Evolutionary conservation across 2,888 invertebrate species (phyloP), one percentile per base, ranked within the genome.

Genomic region (Mystacides longicornis): DNA sequence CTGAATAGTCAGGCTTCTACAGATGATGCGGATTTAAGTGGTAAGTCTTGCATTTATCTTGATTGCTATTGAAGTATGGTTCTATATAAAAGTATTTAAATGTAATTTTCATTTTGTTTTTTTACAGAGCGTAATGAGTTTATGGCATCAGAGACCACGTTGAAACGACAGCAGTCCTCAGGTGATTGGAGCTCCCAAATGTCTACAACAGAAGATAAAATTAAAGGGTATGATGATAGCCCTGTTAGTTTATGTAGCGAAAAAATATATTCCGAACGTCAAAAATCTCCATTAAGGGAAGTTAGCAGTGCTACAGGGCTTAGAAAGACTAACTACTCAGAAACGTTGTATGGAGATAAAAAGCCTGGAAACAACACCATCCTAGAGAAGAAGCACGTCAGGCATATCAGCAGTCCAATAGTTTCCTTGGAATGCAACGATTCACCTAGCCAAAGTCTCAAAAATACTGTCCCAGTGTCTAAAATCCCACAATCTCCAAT

Each of bases 1-100:
- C 72, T 85, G 64, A 83, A 85, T 68, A 85, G 85, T 73, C 86
- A 86, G 71, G 82, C 82, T 63, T 85, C 85, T 21, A 79, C 81
- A 55, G 86, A 86, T 65, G 86, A 86, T 72, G 84, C 81, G 72
- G 86, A 86, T 76, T 82, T 77, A 66, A 82, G 33, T 51, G 57
- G 57, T 57, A 49, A 51, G 54, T 11, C 2, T 49, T 49, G 5
- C 16, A 5, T 49, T 23, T 18, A 48, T 9, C 23, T 48, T 48
- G 9, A 14, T 23, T 11, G 2, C 2, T 3, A n/a, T 37, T 37
- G 4, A 7, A n/a, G 14, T 37, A n/a, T 37, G 37, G 14, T 37
- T 14, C n/a, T n/a, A n/a, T n/a, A n/a, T 37, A 37, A 37, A 27
- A 27, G 5, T 27, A 27, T 5, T 27, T 27, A 27, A 7, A 27